A percentile compares a stretch with the other conserved stretches of the same genome.
Evolutionary conservation across 2,888 invertebrate species (phyloP).

Genomic region (Anorthoa munda): DNA sequence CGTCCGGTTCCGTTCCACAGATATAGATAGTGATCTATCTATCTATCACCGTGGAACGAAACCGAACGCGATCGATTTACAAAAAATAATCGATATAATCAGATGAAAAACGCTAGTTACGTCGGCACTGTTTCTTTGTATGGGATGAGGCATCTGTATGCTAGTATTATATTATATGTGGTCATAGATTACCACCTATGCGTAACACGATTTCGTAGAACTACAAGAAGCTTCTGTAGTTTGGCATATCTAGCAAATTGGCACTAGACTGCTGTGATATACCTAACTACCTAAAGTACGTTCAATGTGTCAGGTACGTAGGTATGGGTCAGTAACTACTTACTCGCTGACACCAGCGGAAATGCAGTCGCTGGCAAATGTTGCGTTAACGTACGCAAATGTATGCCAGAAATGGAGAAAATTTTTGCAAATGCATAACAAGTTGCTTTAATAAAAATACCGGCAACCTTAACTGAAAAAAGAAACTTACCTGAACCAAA

Average conservation of each 20-base stretch:
- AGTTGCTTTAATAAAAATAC: no score
- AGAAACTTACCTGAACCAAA: no score
- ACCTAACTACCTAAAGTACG: background rate
- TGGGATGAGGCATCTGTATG: no score
- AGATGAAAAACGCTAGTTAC: no score
- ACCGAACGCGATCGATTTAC: no score
- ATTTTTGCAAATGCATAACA: background rate
- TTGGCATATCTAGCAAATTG: conserved; percentile 1
- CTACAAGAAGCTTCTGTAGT: background rate
- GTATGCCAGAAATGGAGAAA: background rate
- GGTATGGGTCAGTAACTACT: conserved; percentile 54
- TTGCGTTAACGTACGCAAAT: conserved; percentile 57
- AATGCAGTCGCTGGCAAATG: conserved; percentile 68
- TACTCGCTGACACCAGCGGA: conserved; percentile 62
- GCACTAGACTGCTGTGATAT: background rate
- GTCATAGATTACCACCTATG: background rate
- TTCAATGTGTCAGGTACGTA: background rate
- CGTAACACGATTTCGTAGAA: conserved; percentile 2
- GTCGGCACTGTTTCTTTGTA: no score
- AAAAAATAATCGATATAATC: no score
- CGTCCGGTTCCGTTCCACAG: no score
- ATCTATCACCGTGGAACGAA: no score
- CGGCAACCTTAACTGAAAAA: no score
- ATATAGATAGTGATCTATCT: no score
- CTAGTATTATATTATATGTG: no score